Evolutionary conservation across 1,140 invertebrate genomes (phyloP).

Genomic region (Drosophila ogumai): DNA sequence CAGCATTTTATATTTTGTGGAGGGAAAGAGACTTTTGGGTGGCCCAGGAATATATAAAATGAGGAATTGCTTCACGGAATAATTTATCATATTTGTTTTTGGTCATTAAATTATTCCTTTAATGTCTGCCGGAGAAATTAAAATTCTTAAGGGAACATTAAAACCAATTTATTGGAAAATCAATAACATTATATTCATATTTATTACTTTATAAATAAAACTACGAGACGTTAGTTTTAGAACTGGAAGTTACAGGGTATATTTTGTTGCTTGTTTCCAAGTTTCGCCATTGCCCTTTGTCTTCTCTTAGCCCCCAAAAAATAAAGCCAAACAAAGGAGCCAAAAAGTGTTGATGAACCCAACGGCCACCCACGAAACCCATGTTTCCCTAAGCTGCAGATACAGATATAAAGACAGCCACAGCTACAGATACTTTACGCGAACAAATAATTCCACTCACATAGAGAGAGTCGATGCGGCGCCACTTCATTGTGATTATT

Average conservation of each 20-base stretch:
- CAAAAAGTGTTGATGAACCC: constrained; percentile 78
- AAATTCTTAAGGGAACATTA: neutral
- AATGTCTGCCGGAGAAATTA: neutral
- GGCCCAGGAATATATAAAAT: neutral
- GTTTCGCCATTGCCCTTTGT: constrained; percentile 24
- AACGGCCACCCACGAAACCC: constrained; percentile 20
- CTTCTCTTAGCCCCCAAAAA: constrained; percentile 19
- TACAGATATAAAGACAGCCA: constrained; percentile 13
- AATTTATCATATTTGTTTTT: constrained; percentile 5
- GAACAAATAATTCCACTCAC: constrained; percentile 26
- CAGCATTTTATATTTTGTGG: neutral
- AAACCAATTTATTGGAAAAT: too few relatives aligned
- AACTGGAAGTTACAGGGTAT: neutral
- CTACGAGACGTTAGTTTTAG: too few relatives aligned
- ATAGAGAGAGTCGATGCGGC: constrained; percentile 36
- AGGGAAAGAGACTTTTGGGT: neutral
- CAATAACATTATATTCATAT: neutral
- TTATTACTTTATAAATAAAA: too few relatives aligned
- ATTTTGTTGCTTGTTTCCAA: too few relatives aligned
- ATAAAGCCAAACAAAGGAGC: constrained; percentile 54
- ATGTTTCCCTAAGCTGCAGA: constrained; percentile 46
- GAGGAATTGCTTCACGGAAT: neutral
- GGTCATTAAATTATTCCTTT: constrained; percentile 2
- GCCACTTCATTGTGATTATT: constrained; percentile 73
- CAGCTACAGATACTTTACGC: constrained; percentile 15